Evolutionary conservation across 2,113 vertebrate genomes (phyloP), one percentile per base, ranked within the genome.

Genomic region (Takifugu flavidus): DNA sequence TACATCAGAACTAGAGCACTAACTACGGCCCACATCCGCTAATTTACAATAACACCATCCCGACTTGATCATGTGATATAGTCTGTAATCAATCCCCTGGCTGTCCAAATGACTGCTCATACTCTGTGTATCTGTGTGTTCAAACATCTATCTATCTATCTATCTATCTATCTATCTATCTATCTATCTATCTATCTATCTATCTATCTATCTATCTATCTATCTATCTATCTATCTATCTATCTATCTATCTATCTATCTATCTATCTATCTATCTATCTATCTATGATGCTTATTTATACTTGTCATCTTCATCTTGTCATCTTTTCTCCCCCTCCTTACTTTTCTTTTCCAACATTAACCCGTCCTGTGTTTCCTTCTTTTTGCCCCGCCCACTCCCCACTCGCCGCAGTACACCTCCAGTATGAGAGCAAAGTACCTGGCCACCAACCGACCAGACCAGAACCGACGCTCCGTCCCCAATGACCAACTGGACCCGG

Each of bases 341-440:
- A 10, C 20, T 29, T 45, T 25, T 31, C 45, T 15, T 25, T 49
- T 7, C 15, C 6, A 25, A 20, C 43, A 11, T 59, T 51, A 59
- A 6, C 67, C 50, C 20, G 49, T 56, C 13, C 47, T 25, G n/a
- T 20, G 11, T 49, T 28, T 59, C 50, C 57, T 13, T 34, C 44
- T 61, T 25, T 42, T 58, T 4, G 49, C 43, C 64, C 34, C 49
- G n/a, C 29, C 56, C 11, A 2, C 46, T 52, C 6, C 43, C 53
- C 4, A 13, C n/a, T 53, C 47, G 28, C 28, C 89, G 59, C 79
- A 98, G 95, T 97, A 98, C 92, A 96, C 95, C 81, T 96, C 95
- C 84, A 98, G 95, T 93, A 98, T 98, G 95, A 97, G 95, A 92
- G 95, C 95, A 50, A 98, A 98, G 91, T 98, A 98, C 92, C 92